Conservation (phyloP, 2,113 vertebrate genomes). For the Rhineura floridana region DNA sequence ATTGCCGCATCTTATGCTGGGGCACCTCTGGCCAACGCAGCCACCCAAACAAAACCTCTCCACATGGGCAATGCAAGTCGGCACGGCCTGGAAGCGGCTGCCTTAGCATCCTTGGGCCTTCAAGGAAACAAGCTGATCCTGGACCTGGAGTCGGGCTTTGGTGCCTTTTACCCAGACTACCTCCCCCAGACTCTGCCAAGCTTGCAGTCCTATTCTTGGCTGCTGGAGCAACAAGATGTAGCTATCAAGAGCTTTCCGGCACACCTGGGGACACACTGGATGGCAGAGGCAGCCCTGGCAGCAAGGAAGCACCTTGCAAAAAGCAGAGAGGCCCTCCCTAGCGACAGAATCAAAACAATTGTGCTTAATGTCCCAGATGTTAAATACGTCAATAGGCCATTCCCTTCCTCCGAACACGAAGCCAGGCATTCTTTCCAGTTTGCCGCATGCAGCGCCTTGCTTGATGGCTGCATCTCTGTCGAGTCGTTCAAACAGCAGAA, state of each 20-base stretch:
- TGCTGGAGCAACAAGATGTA: constrained; percentile 88
- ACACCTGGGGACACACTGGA: constrained; percentile 93
- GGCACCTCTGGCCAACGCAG: constrained; percentile 91
- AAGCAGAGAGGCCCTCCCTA: constrained; percentile 52
- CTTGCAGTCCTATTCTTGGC: constrained; percentile 78
- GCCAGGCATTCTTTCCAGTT: constrained; percentile 95
- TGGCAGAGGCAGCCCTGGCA: constrained; percentile 83
- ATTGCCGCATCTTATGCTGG: constrained; percentile 91
- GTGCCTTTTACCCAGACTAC: constrained; percentile 90
- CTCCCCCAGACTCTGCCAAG: constrained; percentile 72
- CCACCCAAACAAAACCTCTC: constrained; percentile 93
- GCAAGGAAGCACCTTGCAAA: constrained; percentile 75
- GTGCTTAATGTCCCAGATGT: constrained; percentile 84
- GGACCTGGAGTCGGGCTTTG: constrained; percentile 83
- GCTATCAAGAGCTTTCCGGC: constrained; percentile 91
- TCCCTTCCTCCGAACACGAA: constrained; percentile 86
- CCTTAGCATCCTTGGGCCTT: constrained; percentile 84
- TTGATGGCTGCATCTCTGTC: constrained; percentile 79
- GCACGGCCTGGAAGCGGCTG: constrained; percentile 85
- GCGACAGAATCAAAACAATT: constrained; percentile 73
- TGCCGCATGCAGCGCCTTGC: constrained; percentile 82
- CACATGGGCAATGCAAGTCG: constrained; percentile 88
- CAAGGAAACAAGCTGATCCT: constrained; percentile 85
- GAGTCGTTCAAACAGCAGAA: constrained; percentile 76
- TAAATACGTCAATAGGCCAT: constrained; percentile 85